A percentile compares a stretch with the other conserved stretches of the same genome.
These are phyloP conservation scores for Euleptes europaea DNA, from an alignment of 2,113 vertebrate genomes.

Conservation along the genomic window DNA sequence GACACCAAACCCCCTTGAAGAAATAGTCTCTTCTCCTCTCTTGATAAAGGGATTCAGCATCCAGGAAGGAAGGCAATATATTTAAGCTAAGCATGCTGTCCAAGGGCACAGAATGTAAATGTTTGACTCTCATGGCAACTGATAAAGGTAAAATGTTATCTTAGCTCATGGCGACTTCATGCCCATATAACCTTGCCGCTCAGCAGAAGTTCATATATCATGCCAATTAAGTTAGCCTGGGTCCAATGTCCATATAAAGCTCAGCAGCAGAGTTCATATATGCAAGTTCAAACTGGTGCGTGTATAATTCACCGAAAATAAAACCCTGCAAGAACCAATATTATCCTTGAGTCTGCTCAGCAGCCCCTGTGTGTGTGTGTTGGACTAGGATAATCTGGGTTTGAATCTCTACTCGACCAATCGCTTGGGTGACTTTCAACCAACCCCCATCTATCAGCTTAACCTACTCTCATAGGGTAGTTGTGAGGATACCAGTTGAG, in stretches of 20 bases:
- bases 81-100: neutral
- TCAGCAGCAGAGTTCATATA: neutral
- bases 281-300: neutral
- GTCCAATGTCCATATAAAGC: constrained; percentile 14
- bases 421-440: too few species aligned
- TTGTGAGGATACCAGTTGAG: too few species aligned
- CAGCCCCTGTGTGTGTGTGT: too few species aligned
- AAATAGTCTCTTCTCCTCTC: neutral
- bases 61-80: neutral
- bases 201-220: neutral
- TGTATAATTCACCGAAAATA: neutral
- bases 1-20: constrained; percentile 11
- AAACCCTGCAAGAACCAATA: neutral
- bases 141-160: constrained; percentile 4
- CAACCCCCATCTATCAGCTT: too few species aligned
- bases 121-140: neutral
- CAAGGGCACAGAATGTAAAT: neutral
- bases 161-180: constrained; percentile 1
- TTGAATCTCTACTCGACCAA: too few species aligned
- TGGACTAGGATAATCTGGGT: too few species aligned
- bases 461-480: too few species aligned
- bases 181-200: constrained; percentile 21
- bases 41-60: neutral
- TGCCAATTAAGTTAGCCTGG: neutral
- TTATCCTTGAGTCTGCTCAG: neutral